phyloP scores from a whole-genome alignment of 2,797 vertebrate genomes.

The Gadopsis marmoratus region DNA sequence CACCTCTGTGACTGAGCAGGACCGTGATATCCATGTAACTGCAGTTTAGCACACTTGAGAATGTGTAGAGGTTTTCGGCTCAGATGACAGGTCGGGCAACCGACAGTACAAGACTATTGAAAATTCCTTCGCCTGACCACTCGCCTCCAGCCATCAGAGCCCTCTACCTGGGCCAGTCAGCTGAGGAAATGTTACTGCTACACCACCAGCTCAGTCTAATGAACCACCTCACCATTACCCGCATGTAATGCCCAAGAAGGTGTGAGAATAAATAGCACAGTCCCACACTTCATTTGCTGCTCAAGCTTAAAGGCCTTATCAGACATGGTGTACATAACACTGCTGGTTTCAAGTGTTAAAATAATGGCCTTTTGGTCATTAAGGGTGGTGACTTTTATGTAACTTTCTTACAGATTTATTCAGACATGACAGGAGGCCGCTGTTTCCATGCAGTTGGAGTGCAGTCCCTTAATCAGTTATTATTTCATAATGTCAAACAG shows the following conservation, averaged over 20 bases:
- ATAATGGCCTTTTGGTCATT: not conserved
- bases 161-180: conserved; percentile 38
- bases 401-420: not conserved
- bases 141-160: conserved; percentile 51
- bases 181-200: conserved; percentile 60
- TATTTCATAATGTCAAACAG: not conserved
- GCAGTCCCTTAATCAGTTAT: not conserved
- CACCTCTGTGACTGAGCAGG: conserved; percentile 34
- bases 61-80: conserved; percentile 44
- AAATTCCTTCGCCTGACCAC: conserved; percentile 42
- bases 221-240: conserved; percentile 63
- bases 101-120: conserved; percentile 36
- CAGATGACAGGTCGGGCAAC: conserved; percentile 51
- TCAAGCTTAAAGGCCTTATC: conserved; percentile 9
- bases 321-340: not conserved
- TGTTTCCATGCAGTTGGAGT: not conserved
- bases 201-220: conserved; percentile 64
- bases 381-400: not conserved
- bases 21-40: conserved; percentile 37
- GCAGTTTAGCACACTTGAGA: conserved; percentile 52
- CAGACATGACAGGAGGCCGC: not conserved
- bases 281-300: conserved; percentile 21
- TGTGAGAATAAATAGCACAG: conserved; percentile 33
- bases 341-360: not conserved
- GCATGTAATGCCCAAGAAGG: conserved; percentile 41